These are phyloP conservation scores for Cherax quadricarinatus DNA, from an alignment of 1,140 invertebrate species.

Conservation along the genomic window DNA sequence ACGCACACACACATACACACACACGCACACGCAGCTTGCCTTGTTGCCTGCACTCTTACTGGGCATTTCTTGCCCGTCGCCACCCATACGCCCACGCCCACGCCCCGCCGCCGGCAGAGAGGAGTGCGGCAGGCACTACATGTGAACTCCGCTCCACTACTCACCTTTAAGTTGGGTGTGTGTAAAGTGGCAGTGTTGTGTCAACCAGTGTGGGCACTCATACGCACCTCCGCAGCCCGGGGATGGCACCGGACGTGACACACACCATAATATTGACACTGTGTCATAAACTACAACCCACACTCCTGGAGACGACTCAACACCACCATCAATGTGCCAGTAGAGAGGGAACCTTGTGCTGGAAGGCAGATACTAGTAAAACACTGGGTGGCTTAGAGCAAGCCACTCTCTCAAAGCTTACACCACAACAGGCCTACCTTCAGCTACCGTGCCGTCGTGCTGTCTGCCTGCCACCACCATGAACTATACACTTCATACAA, in stretches of 20 bases:
- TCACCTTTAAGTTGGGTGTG: conserved; percentile 3
- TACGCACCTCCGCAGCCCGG: conserved; percentile 23
- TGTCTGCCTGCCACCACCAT: conserved; percentile 21
- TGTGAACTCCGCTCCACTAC: conserved; percentile 7
- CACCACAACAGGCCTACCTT: conserved; percentile 20
- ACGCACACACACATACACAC: too few species aligned
- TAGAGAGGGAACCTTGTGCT: background rate
- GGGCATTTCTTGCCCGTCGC: conserved; percentile 2
- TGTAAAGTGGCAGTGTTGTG: conserved; percentile 52
- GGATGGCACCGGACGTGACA: conserved; percentile 63
- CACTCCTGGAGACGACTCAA: background rate
- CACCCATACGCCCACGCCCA: conserved; percentile 14
- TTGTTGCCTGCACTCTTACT: conserved; percentile 39
- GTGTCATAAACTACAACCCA: conserved; percentile 20
- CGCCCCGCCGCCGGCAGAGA: background rate
- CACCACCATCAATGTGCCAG: background rate
- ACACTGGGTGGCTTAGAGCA: background rate
- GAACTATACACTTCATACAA: conserved; percentile 44
- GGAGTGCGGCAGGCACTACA: conserved; percentile 1
- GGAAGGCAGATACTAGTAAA: background rate
- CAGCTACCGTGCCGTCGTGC: background rate
- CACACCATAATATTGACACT: conserved; percentile 38
- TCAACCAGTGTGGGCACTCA: conserved; percentile 34
- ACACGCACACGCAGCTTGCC: conserved; percentile 18
- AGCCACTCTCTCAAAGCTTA: background rate